These are phyloP conservation scores for Amorpha juglandis DNA, from an alignment of 2,888 invertebrate genomes.

Conservation along the genomic window DNA sequence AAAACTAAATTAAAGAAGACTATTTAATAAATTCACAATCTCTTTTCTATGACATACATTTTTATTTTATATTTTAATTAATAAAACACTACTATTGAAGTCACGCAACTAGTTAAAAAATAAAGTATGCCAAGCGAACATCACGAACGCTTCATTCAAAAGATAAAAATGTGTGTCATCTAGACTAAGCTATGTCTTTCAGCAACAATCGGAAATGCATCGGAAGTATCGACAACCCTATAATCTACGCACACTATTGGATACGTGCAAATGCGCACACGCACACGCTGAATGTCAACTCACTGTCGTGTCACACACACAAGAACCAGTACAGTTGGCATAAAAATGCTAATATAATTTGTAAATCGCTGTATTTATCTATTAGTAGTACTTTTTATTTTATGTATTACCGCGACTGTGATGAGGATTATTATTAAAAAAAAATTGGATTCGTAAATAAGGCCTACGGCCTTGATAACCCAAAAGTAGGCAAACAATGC, in stretches of 20 bases:
- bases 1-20: neutral
- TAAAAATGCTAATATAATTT: slow-evolving; percentile 35
- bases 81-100: neutral
- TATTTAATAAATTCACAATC: neutral
- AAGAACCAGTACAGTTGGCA: slow-evolving; percentile 50
- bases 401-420: too few relatives aligned
- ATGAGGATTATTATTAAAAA: too few relatives aligned
- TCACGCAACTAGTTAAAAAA: neutral
- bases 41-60: neutral
- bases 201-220: slow-evolving; percentile 10
- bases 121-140: neutral
- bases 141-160: neutral
- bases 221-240: slow-evolving; percentile 18
- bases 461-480: too few relatives aligned
- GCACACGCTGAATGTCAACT: slow-evolving; percentile 49
- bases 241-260: slow-evolving; percentile 34
- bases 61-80: neutral
- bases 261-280: slow-evolving; percentile 37
- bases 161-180: neutral
- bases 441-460: too few relatives aligned
- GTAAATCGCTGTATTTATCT: neutral
- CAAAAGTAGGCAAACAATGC: too few relatives aligned
- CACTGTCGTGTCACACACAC: slow-evolving; percentile 40
- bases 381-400: too few relatives aligned
- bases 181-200: neutral